phyloP scores from a whole-genome alignment of 2,113 vertebrate genomes.

The Sylvia atricapilla region DNA sequence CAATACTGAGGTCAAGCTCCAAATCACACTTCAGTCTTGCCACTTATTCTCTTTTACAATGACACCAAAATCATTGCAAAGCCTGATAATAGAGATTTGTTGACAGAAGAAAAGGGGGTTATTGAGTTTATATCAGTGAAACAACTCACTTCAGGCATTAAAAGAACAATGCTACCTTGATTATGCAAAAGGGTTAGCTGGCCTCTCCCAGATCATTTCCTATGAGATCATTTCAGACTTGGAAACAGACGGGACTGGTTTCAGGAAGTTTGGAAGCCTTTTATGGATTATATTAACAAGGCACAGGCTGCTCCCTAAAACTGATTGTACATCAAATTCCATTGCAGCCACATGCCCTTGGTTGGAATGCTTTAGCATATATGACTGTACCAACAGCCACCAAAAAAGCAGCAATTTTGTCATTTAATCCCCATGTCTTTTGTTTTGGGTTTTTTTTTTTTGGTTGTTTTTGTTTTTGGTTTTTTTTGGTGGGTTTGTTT shows the following conservation, averaged over 20 bases:
- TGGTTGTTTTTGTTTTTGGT: neutral
- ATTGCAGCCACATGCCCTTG: neutral
- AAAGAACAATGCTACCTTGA: constrained; percentile 41
- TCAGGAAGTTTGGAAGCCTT: constrained; percentile 46
- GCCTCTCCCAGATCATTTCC: constrained; percentile 55
- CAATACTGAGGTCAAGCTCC: neutral
- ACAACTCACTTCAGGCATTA: neutral
- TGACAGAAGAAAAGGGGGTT: neutral
- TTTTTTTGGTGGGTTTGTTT: no score
- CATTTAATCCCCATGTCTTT: neutral
- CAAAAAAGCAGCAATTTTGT: neutral
- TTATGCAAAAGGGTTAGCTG: neutral
- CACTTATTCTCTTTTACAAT: neutral
- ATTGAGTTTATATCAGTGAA: neutral
- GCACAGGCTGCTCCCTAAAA: constrained; percentile 50
- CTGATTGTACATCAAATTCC: constrained; percentile 49
- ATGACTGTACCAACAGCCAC: neutral
- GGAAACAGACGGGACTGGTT: constrained; percentile 15
- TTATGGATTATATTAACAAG: constrained; percentile 32
- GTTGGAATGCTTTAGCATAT: neutral
- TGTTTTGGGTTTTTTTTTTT: neutral
- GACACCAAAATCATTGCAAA: neutral
- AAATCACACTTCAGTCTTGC: neutral
- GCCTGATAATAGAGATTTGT: neutral
- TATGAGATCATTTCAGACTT: constrained; percentile 53